Conservation (phyloP, 2,888 invertebrate genomes). For the Zaprionus obscuricornis region DNA sequence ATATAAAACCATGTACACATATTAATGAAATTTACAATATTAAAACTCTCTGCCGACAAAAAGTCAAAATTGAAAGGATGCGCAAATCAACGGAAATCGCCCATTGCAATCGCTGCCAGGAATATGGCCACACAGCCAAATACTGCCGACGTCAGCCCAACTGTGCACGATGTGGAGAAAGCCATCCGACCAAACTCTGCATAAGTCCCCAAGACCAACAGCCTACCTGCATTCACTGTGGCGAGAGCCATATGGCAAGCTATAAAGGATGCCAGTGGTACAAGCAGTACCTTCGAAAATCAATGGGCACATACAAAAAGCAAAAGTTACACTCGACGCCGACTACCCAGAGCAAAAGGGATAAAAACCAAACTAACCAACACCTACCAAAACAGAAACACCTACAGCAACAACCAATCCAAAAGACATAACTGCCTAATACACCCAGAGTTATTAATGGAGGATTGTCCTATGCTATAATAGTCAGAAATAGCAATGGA, state of each 20-base stretch:
- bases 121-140: background rate
- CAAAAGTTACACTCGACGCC: no score
- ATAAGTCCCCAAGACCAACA: background rate
- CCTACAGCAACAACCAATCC: constrained; percentile 1
- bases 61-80: background rate
- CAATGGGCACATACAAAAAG: no score
- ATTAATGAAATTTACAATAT: no score
- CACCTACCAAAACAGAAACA: no score
- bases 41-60: constrained; percentile 1
- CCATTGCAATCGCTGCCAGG: background rate
- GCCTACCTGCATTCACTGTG: background rate
- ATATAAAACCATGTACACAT: background rate
- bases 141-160: background rate
- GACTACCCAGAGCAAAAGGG: no score
- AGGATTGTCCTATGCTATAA: background rate
- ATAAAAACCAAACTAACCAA: background rate
- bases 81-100: background rate
- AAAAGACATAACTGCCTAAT: background rate
- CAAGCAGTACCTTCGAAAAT: no score
- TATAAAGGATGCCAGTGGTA: no score
- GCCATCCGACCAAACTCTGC: background rate
- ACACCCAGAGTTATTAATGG: background rate
- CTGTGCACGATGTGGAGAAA: background rate
- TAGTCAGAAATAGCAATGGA: background rate
- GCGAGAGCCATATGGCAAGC: background rate